A percentile compares a stretch with the other conserved stretches of the same genome.
Evolutionary conservation across 2,113 vertebrate species (phyloP).

Genomic region (Sylvia atricapilla): DNA sequence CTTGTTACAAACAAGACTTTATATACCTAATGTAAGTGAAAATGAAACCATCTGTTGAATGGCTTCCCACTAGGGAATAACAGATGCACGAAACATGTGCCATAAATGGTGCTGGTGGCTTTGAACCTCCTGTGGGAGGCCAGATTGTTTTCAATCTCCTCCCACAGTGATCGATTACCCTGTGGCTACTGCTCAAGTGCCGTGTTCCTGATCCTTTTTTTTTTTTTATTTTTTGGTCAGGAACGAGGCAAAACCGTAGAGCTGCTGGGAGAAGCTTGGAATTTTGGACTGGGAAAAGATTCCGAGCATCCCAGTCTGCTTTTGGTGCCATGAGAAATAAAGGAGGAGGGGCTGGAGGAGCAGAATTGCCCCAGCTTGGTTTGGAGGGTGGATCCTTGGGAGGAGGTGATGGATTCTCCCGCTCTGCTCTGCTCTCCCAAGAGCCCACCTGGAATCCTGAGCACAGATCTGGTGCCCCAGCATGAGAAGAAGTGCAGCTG

Average conservation of each 20-base stretch:
- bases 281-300: background rate
- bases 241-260: background rate
- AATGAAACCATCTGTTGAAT: constrained; percentile 61
- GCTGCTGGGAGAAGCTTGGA: background rate
- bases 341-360: background rate
- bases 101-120: background rate
- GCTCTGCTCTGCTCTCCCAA: background rate
- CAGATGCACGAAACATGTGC: constrained; percentile 44
- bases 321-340: background rate
- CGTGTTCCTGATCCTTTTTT: background rate
- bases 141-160: constrained; percentile 49
- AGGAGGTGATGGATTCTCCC: too few species aligned
- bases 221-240: background rate
- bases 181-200: background rate
- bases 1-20: constrained; percentile 31
- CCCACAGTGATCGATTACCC: constrained; percentile 24
- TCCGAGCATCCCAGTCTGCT: background rate
- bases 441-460: background rate
- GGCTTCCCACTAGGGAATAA: background rate
- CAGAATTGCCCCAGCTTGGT: background rate
- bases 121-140: constrained; percentile 24
- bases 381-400: background rate
- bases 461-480: background rate
- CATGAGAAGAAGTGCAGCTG: background rate
- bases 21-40: constrained; percentile 48